Percentiles rank a stretch among this genome's conserved stretches.
phyloP scores from a whole-genome alignment of 2,113 vertebrate species.

The Apteryx mantelli region DNA sequence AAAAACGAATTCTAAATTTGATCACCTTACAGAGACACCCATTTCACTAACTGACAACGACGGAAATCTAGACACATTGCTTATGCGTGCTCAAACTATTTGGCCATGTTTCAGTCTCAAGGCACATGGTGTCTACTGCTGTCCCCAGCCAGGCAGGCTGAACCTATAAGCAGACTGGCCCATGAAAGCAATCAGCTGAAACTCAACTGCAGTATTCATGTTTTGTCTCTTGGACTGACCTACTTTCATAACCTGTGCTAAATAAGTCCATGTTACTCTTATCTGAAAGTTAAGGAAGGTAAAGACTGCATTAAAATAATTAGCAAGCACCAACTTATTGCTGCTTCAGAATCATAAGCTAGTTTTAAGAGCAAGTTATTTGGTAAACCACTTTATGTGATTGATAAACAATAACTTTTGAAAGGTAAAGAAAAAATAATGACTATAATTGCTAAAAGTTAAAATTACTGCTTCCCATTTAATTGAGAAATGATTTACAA shows the following conservation, averaged over 20 bases:
- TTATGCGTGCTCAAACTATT: not conserved
- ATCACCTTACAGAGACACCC: not conserved
- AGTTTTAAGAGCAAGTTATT: not conserved
- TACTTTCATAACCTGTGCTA: not conserved
- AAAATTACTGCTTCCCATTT: constrained; percentile 8
- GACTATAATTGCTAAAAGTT: not conserved
- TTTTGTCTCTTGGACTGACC: not conserved
- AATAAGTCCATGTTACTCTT: not conserved
- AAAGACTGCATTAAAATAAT: not conserved
- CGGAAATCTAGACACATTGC: not conserved
- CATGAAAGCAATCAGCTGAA: not conserved
- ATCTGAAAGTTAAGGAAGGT: not conserved
- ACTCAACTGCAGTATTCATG: not conserved
- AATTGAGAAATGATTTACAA: constrained; percentile 4
- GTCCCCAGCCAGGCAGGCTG: not conserved
- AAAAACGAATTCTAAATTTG: not conserved
- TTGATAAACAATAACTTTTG: not conserved
- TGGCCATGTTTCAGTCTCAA: not conserved
- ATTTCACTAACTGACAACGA: not conserved
- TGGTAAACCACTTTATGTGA: not conserved
- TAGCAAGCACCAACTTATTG: not conserved
- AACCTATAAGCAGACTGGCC: not conserved
- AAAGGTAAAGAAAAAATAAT: not conserved
- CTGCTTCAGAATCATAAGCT: not conserved
- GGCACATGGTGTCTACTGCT: not conserved